Evolutionary conservation across 2,113 vertebrate species (phyloP).

Genomic region (Lonchura striata): DNA sequence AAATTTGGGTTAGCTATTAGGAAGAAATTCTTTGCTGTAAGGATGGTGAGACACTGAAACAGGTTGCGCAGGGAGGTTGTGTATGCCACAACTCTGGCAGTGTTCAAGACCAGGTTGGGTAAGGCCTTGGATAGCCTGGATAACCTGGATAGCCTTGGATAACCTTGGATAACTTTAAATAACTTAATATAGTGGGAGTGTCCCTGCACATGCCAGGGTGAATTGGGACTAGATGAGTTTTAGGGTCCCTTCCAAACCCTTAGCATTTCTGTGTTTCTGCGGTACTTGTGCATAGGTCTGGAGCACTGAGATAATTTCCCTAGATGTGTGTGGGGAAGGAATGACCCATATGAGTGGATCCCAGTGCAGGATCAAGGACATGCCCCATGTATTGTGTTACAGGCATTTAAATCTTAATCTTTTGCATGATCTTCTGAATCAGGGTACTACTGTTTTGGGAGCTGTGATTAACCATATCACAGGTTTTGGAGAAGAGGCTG

Average conservation of each 20-base stretch:
- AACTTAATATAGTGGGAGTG: neutral
- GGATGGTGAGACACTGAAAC: too few relatives aligned
- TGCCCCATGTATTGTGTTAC: neutral
- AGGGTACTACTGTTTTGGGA: conserved; percentile 8
- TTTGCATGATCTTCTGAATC: neutral
- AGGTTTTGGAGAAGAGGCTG: neutral
- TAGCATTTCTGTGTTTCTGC: neutral
- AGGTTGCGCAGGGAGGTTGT: neutral
- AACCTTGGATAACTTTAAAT: neutral
- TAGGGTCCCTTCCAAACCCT: neutral
- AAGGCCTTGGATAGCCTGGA: neutral
- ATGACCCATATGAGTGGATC: neutral
- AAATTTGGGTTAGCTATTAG: neutral
- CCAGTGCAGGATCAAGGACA: neutral
- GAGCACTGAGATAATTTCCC: neutral
- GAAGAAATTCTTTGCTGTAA: neutral
- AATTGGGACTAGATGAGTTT: neutral
- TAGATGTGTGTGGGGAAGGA: neutral
- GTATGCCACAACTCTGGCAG: neutral
- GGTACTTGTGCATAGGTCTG: neutral
- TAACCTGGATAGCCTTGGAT: neutral
- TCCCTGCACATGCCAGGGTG: neutral
- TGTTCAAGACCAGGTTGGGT: neutral
- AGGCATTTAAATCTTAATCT: conserved; percentile 4
- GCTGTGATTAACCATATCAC: conserved; percentile 5